A percentile compares a stretch with the other conserved stretches of the same genome.
Evolutionary conservation across 2,797 vertebrate genomes (phyloP).

Genomic region (Argentina silus): DNA sequence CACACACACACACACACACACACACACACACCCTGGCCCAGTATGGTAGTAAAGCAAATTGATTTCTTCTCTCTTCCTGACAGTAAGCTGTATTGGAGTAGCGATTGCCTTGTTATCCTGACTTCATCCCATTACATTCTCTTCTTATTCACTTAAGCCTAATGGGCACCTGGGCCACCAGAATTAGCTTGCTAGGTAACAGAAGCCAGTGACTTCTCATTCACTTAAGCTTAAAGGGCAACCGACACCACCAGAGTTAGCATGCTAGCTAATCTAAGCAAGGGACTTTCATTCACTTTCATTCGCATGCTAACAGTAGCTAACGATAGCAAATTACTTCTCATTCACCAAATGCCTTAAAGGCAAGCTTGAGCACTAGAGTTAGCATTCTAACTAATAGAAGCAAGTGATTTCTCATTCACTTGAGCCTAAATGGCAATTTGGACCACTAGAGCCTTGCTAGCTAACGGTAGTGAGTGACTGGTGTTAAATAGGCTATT

Average conservation of each 20-base stretch:
- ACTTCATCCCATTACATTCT: constrained; percentile 5
- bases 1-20: constrained; percentile 23
- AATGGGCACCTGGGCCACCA: neutral
- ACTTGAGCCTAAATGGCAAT: neutral
- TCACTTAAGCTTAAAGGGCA: constrained; percentile 2
- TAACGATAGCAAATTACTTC: too few species aligned
- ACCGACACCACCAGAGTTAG: neutral
- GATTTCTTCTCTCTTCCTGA: neutral
- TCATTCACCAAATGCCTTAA: neutral
- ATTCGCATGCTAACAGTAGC: too few species aligned
- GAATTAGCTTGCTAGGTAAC: neutral
- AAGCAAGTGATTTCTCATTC: neutral
- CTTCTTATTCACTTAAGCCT: neutral
- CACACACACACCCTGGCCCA: neutral
- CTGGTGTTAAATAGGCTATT: neutral
- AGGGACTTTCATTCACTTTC: too few species aligned
- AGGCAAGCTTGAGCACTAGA: neutral
- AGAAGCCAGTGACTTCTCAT: neutral
- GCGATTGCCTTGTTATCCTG: neutral
- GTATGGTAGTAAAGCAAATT: neutral
- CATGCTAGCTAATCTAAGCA: neutral
- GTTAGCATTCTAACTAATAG: neutral
- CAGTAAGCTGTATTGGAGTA: neutral
- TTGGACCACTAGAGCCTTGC: neutral
- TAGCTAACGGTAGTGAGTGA: neutral